Base-by-base conservation (phyloP, 2,888 invertebrate genomes). In the Lymantria dispar region DNA sequence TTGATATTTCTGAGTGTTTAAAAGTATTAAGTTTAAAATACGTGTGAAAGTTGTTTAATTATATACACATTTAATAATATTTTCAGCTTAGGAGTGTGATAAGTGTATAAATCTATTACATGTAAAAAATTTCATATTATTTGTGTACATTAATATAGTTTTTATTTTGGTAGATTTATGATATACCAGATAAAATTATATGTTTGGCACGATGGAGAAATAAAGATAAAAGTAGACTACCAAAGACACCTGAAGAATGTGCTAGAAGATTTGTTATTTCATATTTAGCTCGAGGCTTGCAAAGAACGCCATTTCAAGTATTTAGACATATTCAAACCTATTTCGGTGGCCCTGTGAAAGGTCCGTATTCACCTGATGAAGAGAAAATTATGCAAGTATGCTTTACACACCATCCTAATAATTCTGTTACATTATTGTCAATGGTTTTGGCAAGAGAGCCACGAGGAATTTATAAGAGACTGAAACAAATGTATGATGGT, bases 351-450 rank as follows among this genome's bases (percentile, higher is more conserved):
- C 63, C 70, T 43, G 54, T 51, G 1, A 83, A 71, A 64, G 81
- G 83, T 7, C 36, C 50, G 1, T 86, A 80, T 58, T 65, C 75
- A 9, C n/a, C 55, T 29, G 56, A 63, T 45, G 88, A 88, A 70
- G 73, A 81, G 66, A 86, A 82, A 73, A 66, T 87, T 9, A 83
- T 89, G 72, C 63, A 80, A 54, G 75, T 84, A 15, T 85, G 83
- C 62, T 76, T 81, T 45, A 60, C 66, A 41, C 78, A 87, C 51
- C 63, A 72, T 44, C 78, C 83, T 11, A 62, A 65, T 29, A 59
- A 75, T 48, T 74, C 78, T 44, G 75, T 77, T 7, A 58, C 59
- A 47, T 62, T 75, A 56, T 62, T 83, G 52, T 66, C 80, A 46
- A 50, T 58, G 42, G 61, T 87, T 30, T 69, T 89, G 10, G 66